phyloP scores from a whole-genome alignment of 2,113 vertebrate genomes.

The Bufo bufo region DNA sequence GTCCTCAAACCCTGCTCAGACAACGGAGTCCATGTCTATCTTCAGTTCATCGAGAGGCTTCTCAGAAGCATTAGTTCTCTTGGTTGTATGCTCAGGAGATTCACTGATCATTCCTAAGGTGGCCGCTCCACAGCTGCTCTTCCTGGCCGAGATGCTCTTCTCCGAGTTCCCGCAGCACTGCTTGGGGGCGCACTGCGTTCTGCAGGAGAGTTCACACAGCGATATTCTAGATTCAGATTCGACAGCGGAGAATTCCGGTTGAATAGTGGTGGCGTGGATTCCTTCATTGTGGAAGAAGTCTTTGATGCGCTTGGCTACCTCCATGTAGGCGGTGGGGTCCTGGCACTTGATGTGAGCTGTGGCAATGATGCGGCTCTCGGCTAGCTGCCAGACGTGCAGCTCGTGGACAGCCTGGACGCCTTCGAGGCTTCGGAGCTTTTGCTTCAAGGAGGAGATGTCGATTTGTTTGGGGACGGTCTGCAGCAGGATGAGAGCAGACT shows the following conservation, averaged over 20 bases:
- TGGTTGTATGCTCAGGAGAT: conserved; percentile 72
- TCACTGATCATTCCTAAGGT: conserved; percentile 85
- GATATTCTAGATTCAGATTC: conserved; percentile 82
- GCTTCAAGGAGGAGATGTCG: conserved; percentile 87
- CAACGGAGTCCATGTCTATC: conserved; percentile 34
- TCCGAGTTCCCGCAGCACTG: conserved; percentile 86
- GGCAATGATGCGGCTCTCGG: conserved; percentile 96
- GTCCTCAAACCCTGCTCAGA: background rate
- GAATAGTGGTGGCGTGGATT: conserved; percentile 97
- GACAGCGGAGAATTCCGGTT: conserved; percentile 93
- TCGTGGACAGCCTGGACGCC: conserved; percentile 96
- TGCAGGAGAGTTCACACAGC: conserved; percentile 92
- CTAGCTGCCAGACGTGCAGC: conserved; percentile 96
- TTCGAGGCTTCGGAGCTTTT: conserved; percentile 82
- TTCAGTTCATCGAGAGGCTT: conserved; percentile 15
- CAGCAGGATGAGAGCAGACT: conserved; percentile 96
- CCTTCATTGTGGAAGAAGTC: conserved; percentile 96
- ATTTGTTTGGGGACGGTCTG: conserved; percentile 98
- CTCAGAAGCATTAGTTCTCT: conserved; percentile 76
- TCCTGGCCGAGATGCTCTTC: conserved; percentile 71
- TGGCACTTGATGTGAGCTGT: conserved; percentile 98
- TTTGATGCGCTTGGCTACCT: conserved; percentile 96
- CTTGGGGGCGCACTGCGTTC: conserved; percentile 95
- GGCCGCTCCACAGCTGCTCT: conserved; percentile 67
- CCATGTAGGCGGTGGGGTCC: conserved; percentile 94